phyloP scores from a whole-genome alignment of 1,140 invertebrate genomes.

The Belonocnema kinseyi region DNA sequence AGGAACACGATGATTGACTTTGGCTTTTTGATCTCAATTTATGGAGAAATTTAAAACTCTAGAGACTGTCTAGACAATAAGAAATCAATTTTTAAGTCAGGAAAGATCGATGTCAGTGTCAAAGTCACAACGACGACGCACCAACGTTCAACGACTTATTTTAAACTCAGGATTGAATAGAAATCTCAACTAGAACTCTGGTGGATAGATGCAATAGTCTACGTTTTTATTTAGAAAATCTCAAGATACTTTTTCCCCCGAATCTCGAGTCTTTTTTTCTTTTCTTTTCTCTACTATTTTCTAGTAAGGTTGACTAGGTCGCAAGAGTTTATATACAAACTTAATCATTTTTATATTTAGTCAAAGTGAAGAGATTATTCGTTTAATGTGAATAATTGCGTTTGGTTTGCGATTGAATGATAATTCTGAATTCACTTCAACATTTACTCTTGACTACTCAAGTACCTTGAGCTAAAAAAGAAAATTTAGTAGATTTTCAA shows the following conservation, averaged over 20 bases:
- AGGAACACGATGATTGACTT: constrained; percentile 76
- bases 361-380: no score
- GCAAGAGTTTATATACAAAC: no score
- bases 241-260: not conserved
- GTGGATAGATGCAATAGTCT: not conserved
- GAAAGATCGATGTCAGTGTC: not conserved
- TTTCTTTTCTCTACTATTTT: not conserved
- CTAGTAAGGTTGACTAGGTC: no score
- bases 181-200: not conserved
- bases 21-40: not conserved
- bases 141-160: not conserved
- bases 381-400: no score
- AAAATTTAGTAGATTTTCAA: no score
- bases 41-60: not conserved
- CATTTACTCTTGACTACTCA: no score
- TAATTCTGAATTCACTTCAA: no score
- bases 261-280: not conserved
- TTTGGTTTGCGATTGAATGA: no score
- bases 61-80: constrained; percentile 43
- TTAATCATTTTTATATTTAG: no score
- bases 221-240: not conserved
- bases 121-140: not conserved
- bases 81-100: constrained; percentile 17
- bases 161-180: not conserved
- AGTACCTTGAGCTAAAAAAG: no score